Conservation (phyloP, 37 sponge, comb jelly and placozoan genomes). For the Crambe crambe region DNA sequence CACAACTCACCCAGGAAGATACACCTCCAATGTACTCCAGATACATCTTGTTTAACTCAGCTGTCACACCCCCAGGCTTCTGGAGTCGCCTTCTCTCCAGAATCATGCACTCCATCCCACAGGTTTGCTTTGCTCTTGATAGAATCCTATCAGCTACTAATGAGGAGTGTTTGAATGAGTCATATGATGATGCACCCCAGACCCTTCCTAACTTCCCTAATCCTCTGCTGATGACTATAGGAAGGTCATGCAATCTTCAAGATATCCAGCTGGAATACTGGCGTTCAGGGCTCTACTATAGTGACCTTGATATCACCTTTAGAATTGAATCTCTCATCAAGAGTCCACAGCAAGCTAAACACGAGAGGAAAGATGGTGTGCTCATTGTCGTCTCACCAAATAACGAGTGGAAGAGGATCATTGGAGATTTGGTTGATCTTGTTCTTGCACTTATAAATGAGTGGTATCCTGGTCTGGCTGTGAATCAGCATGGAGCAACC, state of each 20-base stretch:
- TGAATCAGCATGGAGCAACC: neutral
- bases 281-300: slow-evolving; percentile 63
- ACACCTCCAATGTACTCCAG: slow-evolving; percentile 24
- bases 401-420: neutral
- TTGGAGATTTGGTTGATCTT: slow-evolving; percentile 57
- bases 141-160: neutral
- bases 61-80: slow-evolving; percentile 75
- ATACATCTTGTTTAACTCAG: slow-evolving; percentile 41
- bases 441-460: slow-evolving; percentile 46
- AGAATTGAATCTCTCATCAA: slow-evolving; percentile 54
- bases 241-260: neutral
- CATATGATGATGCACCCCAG: neutral
- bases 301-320: slow-evolving; percentile 44
- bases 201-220: slow-evolving; percentile 24
- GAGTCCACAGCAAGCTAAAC: neutral
- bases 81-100: slow-evolving; percentile 90
- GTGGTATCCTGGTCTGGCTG: slow-evolving; percentile 74
- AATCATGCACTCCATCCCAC: slow-evolving; percentile 63
- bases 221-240: neutral
- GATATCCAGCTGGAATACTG: slow-evolving; percentile 59
- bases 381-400: slow-evolving; percentile 42
- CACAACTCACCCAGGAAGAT: neutral
- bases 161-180: neutral
- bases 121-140: slow-evolving; percentile 36
- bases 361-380: slow-evolving; percentile 50